Evolutionary conservation across 2,797 vertebrate species (phyloP).

Genomic region (Lepilemur ruficaudatus): DNA sequence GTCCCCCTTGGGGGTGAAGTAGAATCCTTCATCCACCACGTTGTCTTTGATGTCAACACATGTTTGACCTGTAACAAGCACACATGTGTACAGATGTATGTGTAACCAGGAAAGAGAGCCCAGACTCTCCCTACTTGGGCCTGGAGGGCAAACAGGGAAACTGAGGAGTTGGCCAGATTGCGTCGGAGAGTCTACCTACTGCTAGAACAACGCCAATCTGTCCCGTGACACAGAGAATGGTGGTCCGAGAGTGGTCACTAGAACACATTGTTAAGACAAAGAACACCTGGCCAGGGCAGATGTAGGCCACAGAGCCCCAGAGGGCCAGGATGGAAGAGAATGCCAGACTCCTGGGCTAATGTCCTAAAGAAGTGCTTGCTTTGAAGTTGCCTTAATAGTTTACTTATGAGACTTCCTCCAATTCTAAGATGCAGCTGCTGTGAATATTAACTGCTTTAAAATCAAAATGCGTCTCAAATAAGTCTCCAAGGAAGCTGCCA

Average conservation of each 20-base stretch:
- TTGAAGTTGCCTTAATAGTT: background rate
- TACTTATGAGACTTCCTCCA: background rate
- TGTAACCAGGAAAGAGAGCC: background rate
- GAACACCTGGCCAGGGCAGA: background rate
- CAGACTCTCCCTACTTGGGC: background rate
- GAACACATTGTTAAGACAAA: background rate
- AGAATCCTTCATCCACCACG: conserved; percentile 96
- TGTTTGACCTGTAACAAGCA: conserved; percentile 90
- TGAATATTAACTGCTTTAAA: background rate
- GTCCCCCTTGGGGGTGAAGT: conserved; percentile 98
- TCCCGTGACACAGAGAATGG: background rate
- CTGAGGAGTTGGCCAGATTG: background rate
- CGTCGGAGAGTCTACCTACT: background rate
- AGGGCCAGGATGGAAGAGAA: background rate
- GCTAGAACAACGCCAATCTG: background rate
- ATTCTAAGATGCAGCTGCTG: background rate
- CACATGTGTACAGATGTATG: background rate
- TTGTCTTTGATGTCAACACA: conserved; percentile 99
- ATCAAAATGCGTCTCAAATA: background rate
- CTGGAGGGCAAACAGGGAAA: background rate
- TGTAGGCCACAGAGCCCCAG: background rate
- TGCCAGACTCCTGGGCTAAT: background rate
- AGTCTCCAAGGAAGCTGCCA: background rate
- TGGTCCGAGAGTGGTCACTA: background rate
- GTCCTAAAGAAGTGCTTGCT: background rate